Conservation (phyloP, 2,113 vertebrate species). For the Zapus hudsonius region DNA sequence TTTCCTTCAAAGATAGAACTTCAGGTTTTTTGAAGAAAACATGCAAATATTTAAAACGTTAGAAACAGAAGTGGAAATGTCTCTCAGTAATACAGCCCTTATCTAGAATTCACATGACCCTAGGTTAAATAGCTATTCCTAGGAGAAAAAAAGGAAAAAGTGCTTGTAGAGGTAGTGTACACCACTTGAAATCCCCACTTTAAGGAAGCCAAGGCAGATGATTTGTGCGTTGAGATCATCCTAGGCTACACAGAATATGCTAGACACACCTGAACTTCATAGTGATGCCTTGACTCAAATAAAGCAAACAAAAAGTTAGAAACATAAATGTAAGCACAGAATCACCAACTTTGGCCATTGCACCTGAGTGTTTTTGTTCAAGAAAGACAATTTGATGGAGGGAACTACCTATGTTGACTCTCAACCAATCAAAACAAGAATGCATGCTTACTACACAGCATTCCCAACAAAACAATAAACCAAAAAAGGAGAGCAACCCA, state of each 20-base stretch:
- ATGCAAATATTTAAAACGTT: background rate
- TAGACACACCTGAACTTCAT: background rate
- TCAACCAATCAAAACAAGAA: background rate
- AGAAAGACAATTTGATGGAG: background rate
- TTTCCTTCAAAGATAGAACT: background rate
- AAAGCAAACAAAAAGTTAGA: background rate
- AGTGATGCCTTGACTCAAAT: background rate
- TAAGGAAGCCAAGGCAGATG: no score
- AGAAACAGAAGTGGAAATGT: no score
- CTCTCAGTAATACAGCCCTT: no score
- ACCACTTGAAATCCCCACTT: background rate
- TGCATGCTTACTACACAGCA: background rate
- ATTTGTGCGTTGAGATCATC: background rate
- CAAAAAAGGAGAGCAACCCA: background rate
- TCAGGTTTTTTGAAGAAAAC: background rate
- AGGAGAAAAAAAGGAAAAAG: no score
- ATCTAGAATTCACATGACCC: no score
- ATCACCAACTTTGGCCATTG: background rate
- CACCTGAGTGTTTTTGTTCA: background rate
- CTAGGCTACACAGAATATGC: background rate
- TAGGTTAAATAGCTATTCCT: background rate
- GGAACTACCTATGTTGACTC: background rate
- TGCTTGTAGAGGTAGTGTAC: no score
- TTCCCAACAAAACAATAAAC: background rate
- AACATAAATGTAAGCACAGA: background rate